Evolutionary conservation across 2,888 invertebrate species (phyloP).

Genomic region (Pandemis cinnamomeana): DNA sequence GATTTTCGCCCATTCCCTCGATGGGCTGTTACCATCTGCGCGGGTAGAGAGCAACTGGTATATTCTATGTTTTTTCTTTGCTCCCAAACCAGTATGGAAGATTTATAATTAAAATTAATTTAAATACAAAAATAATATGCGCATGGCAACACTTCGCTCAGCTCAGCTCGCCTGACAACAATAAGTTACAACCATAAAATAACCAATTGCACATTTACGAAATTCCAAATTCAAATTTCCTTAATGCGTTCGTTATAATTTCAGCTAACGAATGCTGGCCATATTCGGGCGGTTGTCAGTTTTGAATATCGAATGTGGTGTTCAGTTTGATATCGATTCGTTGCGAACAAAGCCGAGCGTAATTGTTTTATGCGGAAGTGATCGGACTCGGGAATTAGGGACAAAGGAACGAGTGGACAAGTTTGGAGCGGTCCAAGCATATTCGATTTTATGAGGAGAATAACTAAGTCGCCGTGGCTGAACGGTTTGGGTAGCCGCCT

Average conservation of each 20-base stretch:
- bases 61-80: too few species aligned
- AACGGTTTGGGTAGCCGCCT: neutral
- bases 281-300: slow-evolving; percentile 12
- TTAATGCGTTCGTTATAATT: slow-evolving; percentile 18
- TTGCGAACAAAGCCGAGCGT: slow-evolving; percentile 9
- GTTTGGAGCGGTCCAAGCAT: neutral
- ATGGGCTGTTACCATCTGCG: too few species aligned
- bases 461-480: neutral
- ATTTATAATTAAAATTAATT: too few species aligned
- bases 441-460: neutral
- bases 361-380: slow-evolving; percentile 10
- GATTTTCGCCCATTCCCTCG: too few species aligned
- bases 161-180: too few species aligned
- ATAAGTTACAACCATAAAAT: too few species aligned
- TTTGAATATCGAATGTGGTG: slow-evolving; percentile 30
- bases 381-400: slow-evolving; percentile 4
- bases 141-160: too few species aligned
- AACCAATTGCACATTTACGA: too few species aligned
- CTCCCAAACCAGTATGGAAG: too few species aligned
- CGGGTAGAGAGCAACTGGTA: too few species aligned
- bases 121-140: too few species aligned
- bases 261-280: slow-evolving; percentile 11
- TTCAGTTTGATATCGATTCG: slow-evolving; percentile 8
- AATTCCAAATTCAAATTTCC: neutral
- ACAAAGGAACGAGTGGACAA: neutral